Conservation (phyloP, 2,888 invertebrate genomes). For the Idaea straminata region DNA sequence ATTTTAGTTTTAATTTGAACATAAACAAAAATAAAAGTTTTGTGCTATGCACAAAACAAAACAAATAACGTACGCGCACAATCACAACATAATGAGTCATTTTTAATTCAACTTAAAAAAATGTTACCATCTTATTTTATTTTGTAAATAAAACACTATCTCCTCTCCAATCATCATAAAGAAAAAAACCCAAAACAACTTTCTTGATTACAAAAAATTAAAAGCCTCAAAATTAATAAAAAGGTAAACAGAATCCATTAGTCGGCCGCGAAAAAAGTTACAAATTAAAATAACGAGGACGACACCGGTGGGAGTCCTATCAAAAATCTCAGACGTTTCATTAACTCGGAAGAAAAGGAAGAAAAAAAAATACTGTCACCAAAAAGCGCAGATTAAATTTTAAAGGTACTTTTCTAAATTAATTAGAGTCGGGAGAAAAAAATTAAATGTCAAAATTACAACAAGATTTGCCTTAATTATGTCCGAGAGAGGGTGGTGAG, state of each 20-base stretch:
- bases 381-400: conserved; percentile 74
- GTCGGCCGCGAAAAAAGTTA: conserved; percentile 48
- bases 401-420: conserved; percentile 72
- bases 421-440: conserved; percentile 71
- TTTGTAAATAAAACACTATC: background rate
- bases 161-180: background rate
- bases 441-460: conserved; percentile 79
- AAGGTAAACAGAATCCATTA: conserved; percentile 51
- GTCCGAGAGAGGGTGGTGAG: conserved; percentile 39
- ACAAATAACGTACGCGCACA: background rate
- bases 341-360: conserved; percentile 50
- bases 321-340: conserved; percentile 72
- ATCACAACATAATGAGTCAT: background rate
- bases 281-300: conserved; percentile 41
- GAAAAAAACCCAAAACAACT: conserved; percentile 20
- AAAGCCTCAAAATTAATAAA: conserved; percentile 47
- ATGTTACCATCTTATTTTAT: background rate
- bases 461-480: conserved; percentile 78
- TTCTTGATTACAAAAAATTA: conserved; percentile 34
- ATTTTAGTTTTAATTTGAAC: too few relatives aligned
- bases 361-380: conserved; percentile 61
- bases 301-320: conserved; percentile 40
- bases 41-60: background rate
- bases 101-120: background rate
- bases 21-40: background rate